Evolutionary conservation across 2,888 invertebrate genomes (phyloP), one percentile per base, ranked within the genome.

Genomic region (Villa cingulata): DNA sequence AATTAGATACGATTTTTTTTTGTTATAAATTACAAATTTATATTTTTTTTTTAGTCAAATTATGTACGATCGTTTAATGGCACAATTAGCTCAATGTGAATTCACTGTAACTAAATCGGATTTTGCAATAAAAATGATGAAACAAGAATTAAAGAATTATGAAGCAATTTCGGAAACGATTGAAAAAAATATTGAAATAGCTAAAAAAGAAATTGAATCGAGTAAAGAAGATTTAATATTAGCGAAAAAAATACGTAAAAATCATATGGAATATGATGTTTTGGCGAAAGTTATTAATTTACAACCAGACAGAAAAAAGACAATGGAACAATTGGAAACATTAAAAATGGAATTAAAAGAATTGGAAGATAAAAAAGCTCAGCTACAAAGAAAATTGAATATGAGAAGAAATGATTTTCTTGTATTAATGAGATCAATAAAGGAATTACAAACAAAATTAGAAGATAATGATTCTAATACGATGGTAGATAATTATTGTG

Each of bases 251-350:
- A 82, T 91, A 23, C 77, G 94, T 15, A 88, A 89, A 62, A 90
- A 95, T 64, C 77, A 88, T 59, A 83, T 86, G 71, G 92, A 94
- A 64, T 95, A 95, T 70, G 92, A 95, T 72, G 82, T 91, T 14
- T 62, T 95, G 37, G 94, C 94, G 0, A 88, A 89, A 65, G 81
- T 91, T 1, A 94, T 95, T 52, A 84, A 83, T 56, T 81, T 86
- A 58, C 90, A 94, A 62, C 92, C 94, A 0, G 90, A 91, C 60
- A 75, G 94, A 55, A 83, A 83, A 59, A 83, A 86, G 54, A 88
- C 86, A 0, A 70, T 75, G 48, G 78, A 82, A 54, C 74, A 79
- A 53, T 71, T 91, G 2, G 74, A 77, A 41, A 75, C 76, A 15
- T 70, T 90, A 15, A 81, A 83, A 60, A 77, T 80, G 17, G 88